phyloP scores from a whole-genome alignment of 2,113 vertebrate species.

The Cyanoliseus patagonus region DNA sequence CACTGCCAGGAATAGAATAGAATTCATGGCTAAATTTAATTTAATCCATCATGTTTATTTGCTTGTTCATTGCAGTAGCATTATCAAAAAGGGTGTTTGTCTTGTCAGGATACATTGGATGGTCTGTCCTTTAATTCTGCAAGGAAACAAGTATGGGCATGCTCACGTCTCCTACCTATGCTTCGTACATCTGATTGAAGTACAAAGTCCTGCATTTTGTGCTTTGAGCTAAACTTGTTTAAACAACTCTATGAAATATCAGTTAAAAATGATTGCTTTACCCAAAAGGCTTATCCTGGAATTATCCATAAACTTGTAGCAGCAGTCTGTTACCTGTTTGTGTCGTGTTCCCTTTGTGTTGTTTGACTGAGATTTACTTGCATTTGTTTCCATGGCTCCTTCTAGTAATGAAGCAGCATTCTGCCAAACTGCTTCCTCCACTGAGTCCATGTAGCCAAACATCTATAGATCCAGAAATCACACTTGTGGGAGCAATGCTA shows the following conservation, averaged over 20 bases:
- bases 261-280: neutral
- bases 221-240: neutral
- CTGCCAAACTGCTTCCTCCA: neutral
- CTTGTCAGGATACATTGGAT: neutral
- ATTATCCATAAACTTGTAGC: neutral
- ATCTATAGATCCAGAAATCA: neutral
- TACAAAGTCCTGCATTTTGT: neutral
- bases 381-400: neutral
- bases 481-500: neutral
- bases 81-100: rapidly evolving
- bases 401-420: neutral
- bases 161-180: neutral
- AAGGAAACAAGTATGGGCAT: neutral
- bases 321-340: neutral
- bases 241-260: neutral
- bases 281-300: neutral
- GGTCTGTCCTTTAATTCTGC: neutral
- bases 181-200: neutral
- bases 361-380: neutral
- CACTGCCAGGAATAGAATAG: neutral
- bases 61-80: neutral
- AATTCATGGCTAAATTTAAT: neutral
- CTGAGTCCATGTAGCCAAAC: neutral
- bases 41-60: neutral
- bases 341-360: neutral